Evolutionary conservation across 2,888 invertebrate genomes (phyloP).

Genomic region (Gryllus longicercus): DNA sequence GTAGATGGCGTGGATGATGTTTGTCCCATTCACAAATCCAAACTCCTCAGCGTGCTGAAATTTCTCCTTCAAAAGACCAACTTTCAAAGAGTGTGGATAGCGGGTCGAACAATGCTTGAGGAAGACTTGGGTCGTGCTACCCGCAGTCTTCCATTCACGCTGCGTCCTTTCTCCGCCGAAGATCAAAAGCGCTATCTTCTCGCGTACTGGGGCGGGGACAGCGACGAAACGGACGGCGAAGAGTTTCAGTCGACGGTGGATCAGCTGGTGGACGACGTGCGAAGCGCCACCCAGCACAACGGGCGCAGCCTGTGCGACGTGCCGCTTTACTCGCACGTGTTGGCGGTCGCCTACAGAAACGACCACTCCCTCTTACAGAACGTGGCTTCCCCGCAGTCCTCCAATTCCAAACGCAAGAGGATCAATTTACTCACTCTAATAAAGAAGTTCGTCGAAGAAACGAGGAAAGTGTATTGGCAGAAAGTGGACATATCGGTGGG

Average conservation of each 20-base stretch:
- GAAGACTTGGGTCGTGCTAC: not conserved
- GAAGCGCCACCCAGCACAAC: not conserved
- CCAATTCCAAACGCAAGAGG: not conserved
- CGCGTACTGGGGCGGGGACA: not conserved
- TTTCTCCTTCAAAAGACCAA: not conserved
- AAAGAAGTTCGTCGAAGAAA: not conserved
- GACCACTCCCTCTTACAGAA: no score
- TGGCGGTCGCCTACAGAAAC: not conserved
- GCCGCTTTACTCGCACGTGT: not conserved
- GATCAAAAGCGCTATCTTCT: not conserved
- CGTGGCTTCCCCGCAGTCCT: no score
- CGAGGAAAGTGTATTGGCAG: not conserved
- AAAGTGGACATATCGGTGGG: not conserved
- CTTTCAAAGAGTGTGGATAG: not conserved
- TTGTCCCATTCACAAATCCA: not conserved
- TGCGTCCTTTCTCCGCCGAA: not conserved
- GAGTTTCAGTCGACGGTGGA: not conserved
- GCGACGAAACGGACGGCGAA: not conserved
- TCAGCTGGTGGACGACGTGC: not conserved
- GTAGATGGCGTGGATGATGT: conserved; percentile 7
- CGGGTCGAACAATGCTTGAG: not conserved
- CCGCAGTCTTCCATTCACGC: not conserved
- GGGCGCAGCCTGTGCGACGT: not conserved
- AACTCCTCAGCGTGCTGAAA: not conserved
- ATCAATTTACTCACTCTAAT: not conserved